These are phyloP conservation scores for Synergus itoensis DNA, from an alignment of 2,888 invertebrate species.

Conservation along the genomic window DNA sequence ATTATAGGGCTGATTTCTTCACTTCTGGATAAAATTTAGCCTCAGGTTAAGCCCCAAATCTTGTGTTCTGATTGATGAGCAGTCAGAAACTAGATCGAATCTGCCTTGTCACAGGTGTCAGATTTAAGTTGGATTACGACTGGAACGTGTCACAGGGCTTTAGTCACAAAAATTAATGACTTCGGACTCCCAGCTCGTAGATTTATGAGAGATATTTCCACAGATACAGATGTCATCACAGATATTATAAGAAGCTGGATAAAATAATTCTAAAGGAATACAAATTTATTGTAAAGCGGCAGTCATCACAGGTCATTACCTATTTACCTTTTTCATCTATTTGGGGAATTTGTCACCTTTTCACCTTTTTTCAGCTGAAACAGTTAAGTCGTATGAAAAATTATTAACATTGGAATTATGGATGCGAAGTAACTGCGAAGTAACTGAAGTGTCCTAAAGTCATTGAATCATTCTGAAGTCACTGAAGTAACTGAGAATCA, in stretches of 20 bases:
- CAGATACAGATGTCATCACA: neutral
- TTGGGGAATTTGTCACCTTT: too few species aligned
- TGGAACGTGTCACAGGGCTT: neutral
- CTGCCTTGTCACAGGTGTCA: conserved; percentile 11
- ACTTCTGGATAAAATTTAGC: conserved; percentile 3
- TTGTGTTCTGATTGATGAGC: conserved; percentile 19
- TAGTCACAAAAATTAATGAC: conserved; percentile 3
- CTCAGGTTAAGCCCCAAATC: neutral
- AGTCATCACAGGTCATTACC: too few species aligned
- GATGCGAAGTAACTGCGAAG: too few species aligned
- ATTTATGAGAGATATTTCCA: neutral
- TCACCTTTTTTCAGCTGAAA: too few species aligned
- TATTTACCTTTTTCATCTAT: too few species aligned
- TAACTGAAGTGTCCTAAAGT: too few species aligned
- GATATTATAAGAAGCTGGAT: neutral
- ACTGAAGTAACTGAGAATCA: neutral
- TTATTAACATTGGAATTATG: too few species aligned
- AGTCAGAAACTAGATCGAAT: conserved; percentile 10
- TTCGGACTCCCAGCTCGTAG: neutral
- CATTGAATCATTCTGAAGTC: too few species aligned
- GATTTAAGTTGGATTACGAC: neutral
- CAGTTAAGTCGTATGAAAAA: too few species aligned
- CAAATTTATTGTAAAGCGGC: too few species aligned
- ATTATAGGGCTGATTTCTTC: neutral
- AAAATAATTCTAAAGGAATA: too few species aligned